Evolutionary conservation across 2,888 invertebrate species (phyloP), one percentile per base, ranked within the genome.

Genomic region (Tachina grossa): DNA sequence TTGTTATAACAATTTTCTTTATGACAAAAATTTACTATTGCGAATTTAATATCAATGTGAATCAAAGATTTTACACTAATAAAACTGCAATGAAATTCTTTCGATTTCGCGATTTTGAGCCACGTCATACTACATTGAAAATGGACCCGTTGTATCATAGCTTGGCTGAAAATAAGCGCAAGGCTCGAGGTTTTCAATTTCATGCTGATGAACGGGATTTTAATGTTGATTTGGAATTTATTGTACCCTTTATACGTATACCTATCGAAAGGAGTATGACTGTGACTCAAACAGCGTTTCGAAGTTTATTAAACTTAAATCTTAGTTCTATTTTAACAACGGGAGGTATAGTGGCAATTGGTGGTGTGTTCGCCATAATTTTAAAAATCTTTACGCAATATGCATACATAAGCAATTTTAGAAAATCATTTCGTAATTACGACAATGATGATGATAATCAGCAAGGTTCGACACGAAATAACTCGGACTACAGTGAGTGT

Each of bases 161-260:
- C 31, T 31, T 47, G 19, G 3, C 51, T n/a, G 22, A 19, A 59
- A 72, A 9, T 1, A 81, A 65, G 6, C 90, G 91, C 1, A 87
- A 89, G 71, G 84, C 88, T 1, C 88, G 91, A n/a, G 91, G 91
- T 10, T 89, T 91, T 55, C 91, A 91, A 72, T 91, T 92, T 78
- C 88, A 89, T 79, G 89, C 91, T 9, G 88, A 88, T 41, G 90
- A 89, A 16, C 87, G 88, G 11, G 92, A 92, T 87, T 83, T 92
- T 11, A 89, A 87, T 80, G 92, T 95, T 49, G 94, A 94, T 77
- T 89, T 95, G 89, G 94, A 94, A 61, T 94, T 95, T 81, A 93
- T 93, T 2, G 93, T 95, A 14, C 95, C 95, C 0, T 95, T 95
- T 86, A 88, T 95, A 9, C 92, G 93, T 6, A 93, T 95, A 65